Base-by-base conservation (phyloP, 35 echinoderm and acorn worm species). In the Nesometra sesokonis region DNA sequence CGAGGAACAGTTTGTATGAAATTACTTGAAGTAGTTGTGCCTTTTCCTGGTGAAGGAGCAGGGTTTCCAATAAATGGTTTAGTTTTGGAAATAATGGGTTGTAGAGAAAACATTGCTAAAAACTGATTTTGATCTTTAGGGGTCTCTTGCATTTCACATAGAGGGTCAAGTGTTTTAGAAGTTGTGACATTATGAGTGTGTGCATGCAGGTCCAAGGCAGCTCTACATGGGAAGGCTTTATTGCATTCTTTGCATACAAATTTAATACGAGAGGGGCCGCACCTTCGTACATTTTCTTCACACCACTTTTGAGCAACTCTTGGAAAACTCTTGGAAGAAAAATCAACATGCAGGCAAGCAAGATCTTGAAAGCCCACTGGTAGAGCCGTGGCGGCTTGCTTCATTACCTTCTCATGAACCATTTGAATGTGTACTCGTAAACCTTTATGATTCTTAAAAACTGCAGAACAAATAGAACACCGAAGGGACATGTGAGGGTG, bases 401-500 rank as follows among this genome's bases (percentile, higher is more conserved):
- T 33, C 77, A 34, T 79, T 17, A 32, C 89, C 37, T 87, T 97
- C 84, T 91, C 89, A 57, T 99, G 96, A 78, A 90, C 87, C 90
- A 94, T 99, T 32, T 90, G 87, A n/a, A 94, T 34, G 85, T 99
- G 96, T 93, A 99, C 93, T 13, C 96, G 92, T 33, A 99, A 80
- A 33, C 96, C 96, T 81, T 88, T 79, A 35, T 93, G 96, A 32
- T 91, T 99, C 21, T 88, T 87, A 86, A 99, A 99, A 33, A 84
- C 83, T 0, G 77, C 31, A 33, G 92, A 84, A 46, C 96, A 99
- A 86, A 94, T 87, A 33, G 77, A 79, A 76, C 96, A 99, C 30
- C 88, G 83, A 3, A 92, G 83, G 36, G 88, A 87, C 81, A 94
- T 85, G 33, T 90, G 88, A 21, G 96, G 90, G 38, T 99, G 96